These are phyloP conservation scores for Periplaneta americana DNA, from an alignment of 1,140 invertebrate genomes.

Conservation along the genomic window DNA sequence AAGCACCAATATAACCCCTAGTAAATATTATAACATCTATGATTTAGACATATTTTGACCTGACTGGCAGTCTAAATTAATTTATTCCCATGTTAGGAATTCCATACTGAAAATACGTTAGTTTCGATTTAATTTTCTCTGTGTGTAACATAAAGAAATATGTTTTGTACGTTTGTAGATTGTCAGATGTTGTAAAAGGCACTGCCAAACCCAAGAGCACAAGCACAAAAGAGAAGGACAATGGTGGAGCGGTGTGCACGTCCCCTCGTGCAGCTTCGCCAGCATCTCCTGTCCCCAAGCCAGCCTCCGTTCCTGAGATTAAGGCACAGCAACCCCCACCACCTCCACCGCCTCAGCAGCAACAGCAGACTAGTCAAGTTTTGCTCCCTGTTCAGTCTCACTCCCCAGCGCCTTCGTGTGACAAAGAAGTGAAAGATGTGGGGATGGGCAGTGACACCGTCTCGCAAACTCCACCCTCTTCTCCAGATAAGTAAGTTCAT, in stretches of 20 bases:
- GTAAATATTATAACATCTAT: too few relatives aligned
- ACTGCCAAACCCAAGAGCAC: slow-evolving; percentile 48
- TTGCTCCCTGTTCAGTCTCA: neutral
- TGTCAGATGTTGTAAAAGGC: slow-evolving; percentile 78
- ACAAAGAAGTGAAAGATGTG: slow-evolving; percentile 11
- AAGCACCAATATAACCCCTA: too few relatives aligned
- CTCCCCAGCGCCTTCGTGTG: neutral
- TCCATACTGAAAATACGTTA: too few relatives aligned
- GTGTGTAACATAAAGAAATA: too few relatives aligned
- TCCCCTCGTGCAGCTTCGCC: slow-evolving; percentile 12
- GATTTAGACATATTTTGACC: too few relatives aligned
- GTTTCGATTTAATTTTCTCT: too few relatives aligned
- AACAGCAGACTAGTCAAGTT: slow-evolving; percentile 15
- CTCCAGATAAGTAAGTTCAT: slow-evolving; percentile 52
- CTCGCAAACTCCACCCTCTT: slow-evolving; percentile 50
- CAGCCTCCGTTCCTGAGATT: neutral
- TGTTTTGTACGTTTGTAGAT: slow-evolving; percentile 29
- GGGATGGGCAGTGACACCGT: slow-evolving; percentile 28
- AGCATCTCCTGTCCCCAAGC: slow-evolving; percentile 10
- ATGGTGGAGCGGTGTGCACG: neutral
- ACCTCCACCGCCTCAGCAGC: slow-evolving; percentile 24
- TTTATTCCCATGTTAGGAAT: too few relatives aligned
- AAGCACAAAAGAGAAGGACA: slow-evolving; percentile 22
- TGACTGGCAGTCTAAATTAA: too few relatives aligned
- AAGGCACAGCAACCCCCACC: slow-evolving; percentile 22